Conservation (phyloP, 53 echinoderm and acorn worm genomes). For the Echinarachnius parma region DNA sequence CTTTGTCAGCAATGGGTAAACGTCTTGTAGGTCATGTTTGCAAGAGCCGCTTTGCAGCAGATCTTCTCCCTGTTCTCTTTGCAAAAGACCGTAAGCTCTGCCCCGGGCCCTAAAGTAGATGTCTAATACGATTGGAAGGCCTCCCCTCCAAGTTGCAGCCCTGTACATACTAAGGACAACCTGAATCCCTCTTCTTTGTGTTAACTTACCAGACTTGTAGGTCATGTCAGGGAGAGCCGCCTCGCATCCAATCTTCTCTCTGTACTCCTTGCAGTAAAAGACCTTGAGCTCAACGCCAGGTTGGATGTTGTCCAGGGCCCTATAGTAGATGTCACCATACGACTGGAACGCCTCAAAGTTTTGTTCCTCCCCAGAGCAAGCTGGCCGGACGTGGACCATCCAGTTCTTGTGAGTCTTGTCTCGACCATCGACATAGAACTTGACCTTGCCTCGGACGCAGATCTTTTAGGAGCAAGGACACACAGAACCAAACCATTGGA, state of each 20-base stretch:
- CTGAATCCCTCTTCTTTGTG: too few relatives aligned
- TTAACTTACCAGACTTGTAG: slow-evolving; percentile 13
- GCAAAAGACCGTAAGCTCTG: slow-evolving; percentile 32
- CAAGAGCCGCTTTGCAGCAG: slow-evolving; percentile 8
- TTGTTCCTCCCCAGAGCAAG: slow-evolving; percentile 15
- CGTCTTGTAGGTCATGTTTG: not conserved
- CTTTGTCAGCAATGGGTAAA: too few relatives aligned
- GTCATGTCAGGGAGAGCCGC: not conserved
- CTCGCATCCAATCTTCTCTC: slow-evolving; percentile 17
- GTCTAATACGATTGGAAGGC: slow-evolving; percentile 28
- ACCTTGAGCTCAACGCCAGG: slow-evolving; percentile 28
- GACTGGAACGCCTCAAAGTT: slow-evolving; percentile 39
- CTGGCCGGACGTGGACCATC: slow-evolving; percentile 11
- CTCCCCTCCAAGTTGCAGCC: too few relatives aligned
- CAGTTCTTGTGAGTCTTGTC: slow-evolving; percentile 24
- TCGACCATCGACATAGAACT: slow-evolving; percentile 12
- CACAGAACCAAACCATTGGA: too few relatives aligned
- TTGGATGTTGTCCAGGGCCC: slow-evolving; percentile 20
- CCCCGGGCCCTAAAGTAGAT: slow-evolving; percentile 25
- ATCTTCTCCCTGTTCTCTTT: slow-evolving; percentile 24
- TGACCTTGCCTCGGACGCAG: slow-evolving; percentile 8
- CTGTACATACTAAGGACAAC: too few relatives aligned
- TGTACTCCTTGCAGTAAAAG: slow-evolving; percentile 35
- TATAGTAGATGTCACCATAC: slow-evolving; percentile 29
- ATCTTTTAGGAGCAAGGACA: too few relatives aligned